Base-by-base conservation (phyloP, 2,113 vertebrate genomes). In the Paradoxurus hermaphroditus region DNA sequence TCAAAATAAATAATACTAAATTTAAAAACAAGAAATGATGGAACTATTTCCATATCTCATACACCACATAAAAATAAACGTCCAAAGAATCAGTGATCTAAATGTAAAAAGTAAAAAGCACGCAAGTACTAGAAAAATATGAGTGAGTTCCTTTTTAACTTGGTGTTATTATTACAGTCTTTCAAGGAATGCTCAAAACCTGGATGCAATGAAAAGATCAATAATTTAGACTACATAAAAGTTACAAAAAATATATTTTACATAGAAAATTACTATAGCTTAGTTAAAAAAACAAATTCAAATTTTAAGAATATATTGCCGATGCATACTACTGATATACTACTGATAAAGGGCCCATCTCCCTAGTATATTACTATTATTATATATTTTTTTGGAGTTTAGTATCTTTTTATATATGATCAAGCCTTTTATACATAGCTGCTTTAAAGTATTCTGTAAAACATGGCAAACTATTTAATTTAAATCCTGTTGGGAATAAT, bases 401-500 rank as follows among this genome's bases (percentile, higher is more conserved):
- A 56, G 18, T 19, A 56, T 56, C 53, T 56, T 19, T 49, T 56
- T 56, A 56, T 56, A 18, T 56, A 56, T 56, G 53, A 56, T 56
- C 14, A 1, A 56, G 18, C 18, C 53, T 56, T 5, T 56, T 56
- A 56, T 56, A 56, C 53, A 56, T 56, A 53, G 53, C 53, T 18
- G 18, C 19, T 56, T 56, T 56, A 56, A 56, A 56, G 53, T 56
- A 56, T 19, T 56, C 53, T 95, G 67, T 95, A 98, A 98, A 96
- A 49, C 49, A 98, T 46, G 97, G 68, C 85, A 97, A 97, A 97
- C 78, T 63, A 95, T 70, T 77, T 98, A 73, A 53, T 96, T 98
- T 97, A 97, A 98, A 96, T 10, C 78, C 78, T 68, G 44, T 4
- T 1, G 44, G 46, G 91, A 98, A 98, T 94, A 98, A 98, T 97